phyloP scores from a whole-genome alignment of 2,113 vertebrate species.

The Eulemur macaco region DNA sequence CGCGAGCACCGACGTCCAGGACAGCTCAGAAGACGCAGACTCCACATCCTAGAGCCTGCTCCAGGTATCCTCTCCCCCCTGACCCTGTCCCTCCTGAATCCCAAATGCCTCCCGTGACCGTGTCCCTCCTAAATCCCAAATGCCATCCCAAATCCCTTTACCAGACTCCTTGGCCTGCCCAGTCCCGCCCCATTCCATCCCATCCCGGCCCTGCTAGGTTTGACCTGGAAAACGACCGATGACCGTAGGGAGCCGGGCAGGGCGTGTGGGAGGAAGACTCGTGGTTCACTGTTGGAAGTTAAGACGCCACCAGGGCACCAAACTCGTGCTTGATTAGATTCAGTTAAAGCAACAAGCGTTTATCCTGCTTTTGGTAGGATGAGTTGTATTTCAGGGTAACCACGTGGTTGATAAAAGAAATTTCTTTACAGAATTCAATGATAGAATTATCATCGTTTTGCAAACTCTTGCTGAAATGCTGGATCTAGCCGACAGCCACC shows the following conservation, averaged over 20 bases:
- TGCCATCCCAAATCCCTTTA: background rate
- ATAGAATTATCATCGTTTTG: background rate
- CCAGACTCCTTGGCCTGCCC: too few relatives aligned
- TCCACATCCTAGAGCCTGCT: slow-evolving; percentile 81
- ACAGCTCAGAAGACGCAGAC: slow-evolving; percentile 85
- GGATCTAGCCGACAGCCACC: background rate
- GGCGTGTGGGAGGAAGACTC: background rate
- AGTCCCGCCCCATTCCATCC: fast-evolving
- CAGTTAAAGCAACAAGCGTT: background rate
- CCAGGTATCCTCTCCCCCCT: slow-evolving; percentile 31
- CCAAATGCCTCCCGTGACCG: too few relatives aligned
- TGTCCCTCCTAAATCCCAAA: too few relatives aligned
- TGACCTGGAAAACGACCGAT: background rate
- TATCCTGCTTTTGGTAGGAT: background rate
- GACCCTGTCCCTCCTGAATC: too few relatives aligned
- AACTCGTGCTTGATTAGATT: background rate
- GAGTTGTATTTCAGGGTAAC: background rate
- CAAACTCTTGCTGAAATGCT: slow-evolving; percentile 1
- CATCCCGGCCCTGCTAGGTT: background rate
- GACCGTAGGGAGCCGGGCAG: too few relatives aligned
- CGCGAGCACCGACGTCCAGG: slow-evolving; percentile 88
- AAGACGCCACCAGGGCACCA: background rate
- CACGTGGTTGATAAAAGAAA: background rate
- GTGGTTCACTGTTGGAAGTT: background rate
- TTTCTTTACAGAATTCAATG: background rate